Percentiles rank a stretch among this genome's conserved stretches.
Conservation (phyloP, 1,140 invertebrate species). For the Drosophila repletoides region DNA sequence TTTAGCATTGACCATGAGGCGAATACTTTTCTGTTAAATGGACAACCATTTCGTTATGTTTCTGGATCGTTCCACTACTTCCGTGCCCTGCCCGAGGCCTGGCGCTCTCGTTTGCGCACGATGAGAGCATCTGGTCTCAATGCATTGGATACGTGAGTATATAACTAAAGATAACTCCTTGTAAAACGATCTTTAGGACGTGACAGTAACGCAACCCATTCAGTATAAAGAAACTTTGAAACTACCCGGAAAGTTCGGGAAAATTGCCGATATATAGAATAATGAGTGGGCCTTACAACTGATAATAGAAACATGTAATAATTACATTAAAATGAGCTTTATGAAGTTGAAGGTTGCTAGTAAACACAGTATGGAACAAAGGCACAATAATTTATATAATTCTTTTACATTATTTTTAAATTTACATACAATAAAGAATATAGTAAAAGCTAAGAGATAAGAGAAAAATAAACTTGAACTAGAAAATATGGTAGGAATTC, state of each 20-base stretch:
- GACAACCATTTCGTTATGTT: conserved; percentile 90
- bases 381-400: too few relatives aligned
- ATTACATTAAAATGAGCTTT: too few relatives aligned
- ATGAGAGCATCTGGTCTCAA: conserved; percentile 93
- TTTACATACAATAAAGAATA: too few relatives aligned
- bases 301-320: not conserved
- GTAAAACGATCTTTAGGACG: not conserved
- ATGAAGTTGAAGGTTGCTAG: too few relatives aligned
- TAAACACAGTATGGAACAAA: too few relatives aligned
- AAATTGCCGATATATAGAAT: conserved; percentile 3
- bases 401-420: too few relatives aligned
- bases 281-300: conserved; percentile 1
- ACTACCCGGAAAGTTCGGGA: not conserved
- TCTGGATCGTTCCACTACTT: conserved; percentile 97
- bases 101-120: conserved; percentile 92
- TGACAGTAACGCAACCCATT: too few relatives aligned
- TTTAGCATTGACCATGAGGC: conserved; percentile 87
- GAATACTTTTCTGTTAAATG: conserved; percentile 92
- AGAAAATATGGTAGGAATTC: too few relatives aligned
- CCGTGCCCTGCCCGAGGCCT: conserved; percentile 90
- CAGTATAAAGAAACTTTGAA: not conserved
- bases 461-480: too few relatives aligned
- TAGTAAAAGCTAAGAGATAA: too few relatives aligned
- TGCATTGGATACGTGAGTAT: conserved; percentile 92
- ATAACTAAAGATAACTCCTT: not conserved